Conservation (phyloP, 2,113 vertebrate species). For the Craseonycteris thonglongyai region DNA sequence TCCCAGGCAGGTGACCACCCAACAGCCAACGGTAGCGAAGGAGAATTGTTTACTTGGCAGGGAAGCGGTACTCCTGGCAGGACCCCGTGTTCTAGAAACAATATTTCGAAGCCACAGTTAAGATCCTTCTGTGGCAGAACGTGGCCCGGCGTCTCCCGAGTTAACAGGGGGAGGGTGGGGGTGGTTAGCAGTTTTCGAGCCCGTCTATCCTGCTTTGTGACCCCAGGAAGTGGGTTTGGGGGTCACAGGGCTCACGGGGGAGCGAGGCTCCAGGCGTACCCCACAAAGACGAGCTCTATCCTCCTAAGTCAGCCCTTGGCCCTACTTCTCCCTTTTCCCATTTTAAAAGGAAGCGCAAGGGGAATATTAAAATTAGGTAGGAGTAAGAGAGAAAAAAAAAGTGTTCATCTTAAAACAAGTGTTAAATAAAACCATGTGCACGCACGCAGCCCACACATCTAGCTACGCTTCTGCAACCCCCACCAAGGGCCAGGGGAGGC, state of each 20-base stretch:
- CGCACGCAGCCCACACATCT: neutral
- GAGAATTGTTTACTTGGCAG: no score
- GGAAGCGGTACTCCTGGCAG: neutral
- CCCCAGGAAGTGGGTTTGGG: neutral
- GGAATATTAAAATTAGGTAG: neutral
- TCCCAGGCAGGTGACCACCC: neutral
- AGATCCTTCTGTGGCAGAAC: neutral
- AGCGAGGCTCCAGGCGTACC: no score
- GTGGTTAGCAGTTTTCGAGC: neutral
- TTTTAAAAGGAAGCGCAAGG: neutral
- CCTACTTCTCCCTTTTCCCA: neutral
- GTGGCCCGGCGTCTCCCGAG: neutral
- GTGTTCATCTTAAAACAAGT: neutral
- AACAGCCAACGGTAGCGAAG: fast-evolving
- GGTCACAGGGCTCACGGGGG: neutral
- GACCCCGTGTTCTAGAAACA: neutral
- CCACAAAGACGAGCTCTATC: fast-evolving
- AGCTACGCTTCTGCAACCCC: neutral
- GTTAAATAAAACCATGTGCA: neutral
- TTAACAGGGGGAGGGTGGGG: no score
- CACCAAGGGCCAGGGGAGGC: neutral
- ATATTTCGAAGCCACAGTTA: neutral
- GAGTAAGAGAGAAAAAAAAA: neutral
- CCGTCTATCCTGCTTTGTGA: neutral
- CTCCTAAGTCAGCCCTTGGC: no score